Evolutionary conservation across 2,797 vertebrate genomes (phyloP).

Genomic region (Mormyrops attenuatus): DNA sequence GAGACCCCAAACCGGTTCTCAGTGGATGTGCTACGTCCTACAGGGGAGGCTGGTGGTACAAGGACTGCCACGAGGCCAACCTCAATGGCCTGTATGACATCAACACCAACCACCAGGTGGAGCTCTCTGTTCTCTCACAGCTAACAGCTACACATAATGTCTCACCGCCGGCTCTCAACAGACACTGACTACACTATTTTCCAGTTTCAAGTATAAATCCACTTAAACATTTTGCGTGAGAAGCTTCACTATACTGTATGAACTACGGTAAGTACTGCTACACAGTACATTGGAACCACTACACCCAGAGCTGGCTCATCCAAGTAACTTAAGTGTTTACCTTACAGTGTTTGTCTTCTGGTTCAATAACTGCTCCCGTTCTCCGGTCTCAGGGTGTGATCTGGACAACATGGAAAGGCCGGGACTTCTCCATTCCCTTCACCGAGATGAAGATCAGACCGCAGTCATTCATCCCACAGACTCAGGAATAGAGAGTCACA

Average conservation of each 20-base stretch:
- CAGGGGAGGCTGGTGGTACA: slow-evolving; percentile 89
- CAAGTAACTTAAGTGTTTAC: neutral
- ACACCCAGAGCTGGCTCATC: neutral
- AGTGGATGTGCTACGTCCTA: slow-evolving; percentile 78
- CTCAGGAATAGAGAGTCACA: slow-evolving; percentile 51
- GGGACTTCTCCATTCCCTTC: slow-evolving; percentile 80
- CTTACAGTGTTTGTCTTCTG: neutral
- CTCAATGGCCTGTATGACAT: slow-evolving; percentile 79
- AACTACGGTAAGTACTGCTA: neutral
- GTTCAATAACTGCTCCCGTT: neutral
- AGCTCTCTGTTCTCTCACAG: neutral
- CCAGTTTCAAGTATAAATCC: neutral
- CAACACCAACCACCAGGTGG: slow-evolving; percentile 79
- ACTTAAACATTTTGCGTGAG: neutral
- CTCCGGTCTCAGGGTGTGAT: slow-evolving; percentile 70
- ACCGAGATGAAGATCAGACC: slow-evolving; percentile 82
- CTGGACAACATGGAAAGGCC: slow-evolving; percentile 91
- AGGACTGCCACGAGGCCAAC: slow-evolving; percentile 86
- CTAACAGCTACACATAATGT: neutral
- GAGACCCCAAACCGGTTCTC: slow-evolving; percentile 66
- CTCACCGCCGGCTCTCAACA: neutral
- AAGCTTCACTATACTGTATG: neutral
- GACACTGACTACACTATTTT: neutral
- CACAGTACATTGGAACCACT: neutral
- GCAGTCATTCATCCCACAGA: slow-evolving; percentile 52